Evolutionary conservation across 2,888 invertebrate genomes (phyloP).

Genomic region (Tortricodes alternella): DNA sequence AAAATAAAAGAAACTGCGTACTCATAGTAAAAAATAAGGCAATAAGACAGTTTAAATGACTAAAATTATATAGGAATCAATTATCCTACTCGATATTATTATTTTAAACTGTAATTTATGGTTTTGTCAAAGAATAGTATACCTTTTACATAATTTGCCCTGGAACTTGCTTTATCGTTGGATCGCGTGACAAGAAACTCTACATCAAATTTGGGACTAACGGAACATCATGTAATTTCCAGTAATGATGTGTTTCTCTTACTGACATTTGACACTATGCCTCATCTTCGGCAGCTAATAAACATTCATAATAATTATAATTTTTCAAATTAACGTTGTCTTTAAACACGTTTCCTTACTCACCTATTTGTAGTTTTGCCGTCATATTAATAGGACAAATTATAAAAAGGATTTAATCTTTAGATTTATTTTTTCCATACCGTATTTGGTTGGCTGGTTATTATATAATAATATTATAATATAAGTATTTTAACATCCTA

Average conservation of each 20-base stretch:
- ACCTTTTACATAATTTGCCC: slow-evolving; percentile 50
- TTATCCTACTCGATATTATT: not conserved
- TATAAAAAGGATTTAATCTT: too few relatives aligned
- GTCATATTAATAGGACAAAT: not conserved
- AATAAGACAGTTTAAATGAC: too few relatives aligned
- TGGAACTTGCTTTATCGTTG: slow-evolving; percentile 63
- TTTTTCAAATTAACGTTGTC: slow-evolving; percentile 1
- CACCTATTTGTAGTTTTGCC: not conserved
- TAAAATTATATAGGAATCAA: too few relatives aligned
- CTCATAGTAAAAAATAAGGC: too few relatives aligned
- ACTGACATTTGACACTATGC: slow-evolving; percentile 60
- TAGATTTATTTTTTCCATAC: too few relatives aligned
- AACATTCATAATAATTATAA: slow-evolving; percentile 35
- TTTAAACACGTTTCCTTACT: not conserved
- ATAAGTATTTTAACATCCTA: too few relatives aligned
- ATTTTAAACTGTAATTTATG: not conserved
- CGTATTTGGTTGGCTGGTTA: too few relatives aligned
- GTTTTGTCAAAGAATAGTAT: slow-evolving; percentile 33
- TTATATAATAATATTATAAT: too few relatives aligned
- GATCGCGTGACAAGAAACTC: slow-evolving; percentile 70
- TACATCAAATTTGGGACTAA: slow-evolving; percentile 68
- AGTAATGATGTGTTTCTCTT: slow-evolving; percentile 77
- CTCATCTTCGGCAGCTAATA: slow-evolving; percentile 38
- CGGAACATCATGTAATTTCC: slow-evolving; percentile 75
- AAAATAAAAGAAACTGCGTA: too few relatives aligned